A percentile compares a stretch with the other conserved stretches of the same genome.
phyloP scores from a whole-genome alignment of 1,140 invertebrate genomes.

The Atta texana region DNA sequence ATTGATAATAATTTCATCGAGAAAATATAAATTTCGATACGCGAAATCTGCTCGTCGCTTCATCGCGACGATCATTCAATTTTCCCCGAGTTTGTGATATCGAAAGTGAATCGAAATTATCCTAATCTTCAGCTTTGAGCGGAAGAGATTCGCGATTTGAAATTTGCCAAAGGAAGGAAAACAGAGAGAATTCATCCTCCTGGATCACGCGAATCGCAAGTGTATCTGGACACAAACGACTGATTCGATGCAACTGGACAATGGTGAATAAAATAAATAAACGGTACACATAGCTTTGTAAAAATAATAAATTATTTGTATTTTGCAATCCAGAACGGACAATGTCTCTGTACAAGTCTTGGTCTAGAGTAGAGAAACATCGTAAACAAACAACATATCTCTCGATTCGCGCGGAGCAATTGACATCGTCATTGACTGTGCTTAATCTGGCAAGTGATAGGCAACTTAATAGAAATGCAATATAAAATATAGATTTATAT shows the following conservation, averaged over 20 bases:
- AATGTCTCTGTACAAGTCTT: conserved; percentile 84
- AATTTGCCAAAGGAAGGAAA: conserved; percentile 35
- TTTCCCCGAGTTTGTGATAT: neutral
- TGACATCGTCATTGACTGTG: conserved; percentile 34
- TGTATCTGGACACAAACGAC: conserved; percentile 75
- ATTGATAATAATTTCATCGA: conserved; percentile 15
- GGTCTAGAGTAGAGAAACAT: conserved; percentile 44
- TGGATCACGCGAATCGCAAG: conserved; percentile 72
- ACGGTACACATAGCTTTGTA: conserved; percentile 80
- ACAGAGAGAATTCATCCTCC: conserved; percentile 65
- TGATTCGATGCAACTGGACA: conserved; percentile 56
- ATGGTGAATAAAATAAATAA: conserved; percentile 79
- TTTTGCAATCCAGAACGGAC: conserved; percentile 82
- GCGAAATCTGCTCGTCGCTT: neutral
- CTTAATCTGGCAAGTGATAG: conserved; percentile 23
- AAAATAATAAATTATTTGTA: conserved; percentile 85
- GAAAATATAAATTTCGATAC: neutral
- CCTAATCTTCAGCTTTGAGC: neutral
- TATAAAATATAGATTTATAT: neutral
- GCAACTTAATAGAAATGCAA: neutral
- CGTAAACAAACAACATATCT: conserved; percentile 25
- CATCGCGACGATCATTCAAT: neutral
- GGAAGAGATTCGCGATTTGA: conserved; percentile 2
- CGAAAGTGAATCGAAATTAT: conserved; percentile 12
- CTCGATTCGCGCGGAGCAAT: conserved; percentile 31